Base-by-base conservation (phyloP, 92 coral and sea anemone genomes). In the Umimayanthus kanabou region DNA sequence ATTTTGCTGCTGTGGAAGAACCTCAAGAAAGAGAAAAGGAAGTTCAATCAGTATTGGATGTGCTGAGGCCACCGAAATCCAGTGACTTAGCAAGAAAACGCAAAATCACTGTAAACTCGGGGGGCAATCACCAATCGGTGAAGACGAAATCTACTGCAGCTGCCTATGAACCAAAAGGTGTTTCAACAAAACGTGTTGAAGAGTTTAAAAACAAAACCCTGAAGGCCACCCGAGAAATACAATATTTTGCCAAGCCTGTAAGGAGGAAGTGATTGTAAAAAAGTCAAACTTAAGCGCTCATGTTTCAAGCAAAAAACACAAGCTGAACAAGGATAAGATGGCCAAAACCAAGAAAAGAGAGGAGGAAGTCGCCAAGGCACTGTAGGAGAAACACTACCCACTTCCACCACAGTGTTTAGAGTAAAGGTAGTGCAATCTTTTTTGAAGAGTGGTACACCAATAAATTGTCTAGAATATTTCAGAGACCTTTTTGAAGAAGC, bases 401-500 rank as follows among this genome's bases (percentile, higher is more conserved):
- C 33, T 22, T 47, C 87, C 18, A 83, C 78, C 33, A 84, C 70
- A 30, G 91, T 89, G 43, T 89, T 20, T 65, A 4, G 85, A 76
- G 84, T 89, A 75, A 89, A 89, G 84, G 28, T 89, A 3, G 82
- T 89, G 42, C 88, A 76, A 40, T 89, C 89, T 40, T 88, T 39
- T 64, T 82, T 89, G 82, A 71, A 71, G 76, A 71, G 76, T 71
- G 76, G 76, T 2, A 71, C 76, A 0, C 76, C 76, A 9, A 45
- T 85, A 7, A 85, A 85, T 29, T 67, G 77, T 30, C 76, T 84
- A 8, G 87, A 90, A 49, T 85, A 88, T 73, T 88, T 80, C 16
- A 67, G 92, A 85, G 92, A 85, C 73, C 26, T 90, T 16, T 90
- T 90, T 81, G 67, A 90, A 86, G 89, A 85, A 64, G 89, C 85